phyloP scores from a whole-genome alignment of 2,888 invertebrate genomes.

The Ormyrus rosae region DNA sequence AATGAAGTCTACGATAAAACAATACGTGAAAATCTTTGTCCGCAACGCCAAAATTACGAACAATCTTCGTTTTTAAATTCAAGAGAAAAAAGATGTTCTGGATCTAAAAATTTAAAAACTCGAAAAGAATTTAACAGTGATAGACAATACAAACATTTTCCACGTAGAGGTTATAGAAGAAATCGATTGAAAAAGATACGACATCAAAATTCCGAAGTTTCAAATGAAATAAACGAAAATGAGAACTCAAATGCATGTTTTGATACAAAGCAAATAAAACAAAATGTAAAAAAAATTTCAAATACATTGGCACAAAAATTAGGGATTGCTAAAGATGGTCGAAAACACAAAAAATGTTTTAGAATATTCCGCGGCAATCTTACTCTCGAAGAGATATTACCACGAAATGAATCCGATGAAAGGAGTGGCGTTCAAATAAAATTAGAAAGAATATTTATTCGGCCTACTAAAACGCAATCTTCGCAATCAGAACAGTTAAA shows the following conservation, averaged over 20 bases:
- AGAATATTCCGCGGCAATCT: background rate
- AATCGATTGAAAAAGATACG: too few species aligned
- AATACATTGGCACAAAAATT: conserved; percentile 52
- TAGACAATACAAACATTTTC: too few species aligned
- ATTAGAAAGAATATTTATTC: conserved; percentile 35
- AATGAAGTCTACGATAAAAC: too few species aligned
- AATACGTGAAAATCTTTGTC: too few species aligned
- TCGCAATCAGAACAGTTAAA: too few species aligned
- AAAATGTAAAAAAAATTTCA: background rate
- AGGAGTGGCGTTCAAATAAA: conserved; percentile 35
- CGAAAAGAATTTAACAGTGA: too few species aligned
- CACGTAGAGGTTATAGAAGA: too few species aligned
- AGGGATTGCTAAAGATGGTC: conserved; percentile 63
- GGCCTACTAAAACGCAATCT: background rate
- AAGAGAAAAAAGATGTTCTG: conserved; percentile 1
- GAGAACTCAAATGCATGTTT: background rate
- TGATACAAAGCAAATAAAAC: background rate
- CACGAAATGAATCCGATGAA: conserved; percentile 37
- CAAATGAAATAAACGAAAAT: background rate
- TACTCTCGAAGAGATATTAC: conserved; percentile 29
- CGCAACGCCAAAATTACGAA: too few species aligned
- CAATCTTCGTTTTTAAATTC: too few species aligned
- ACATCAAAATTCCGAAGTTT: too few species aligned
- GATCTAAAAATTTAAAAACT: background rate
- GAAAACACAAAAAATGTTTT: conserved; percentile 61